Evolutionary conservation across 1,140 invertebrate species (phyloP).

Genomic region (Macrobrachium nipponense): DNA sequence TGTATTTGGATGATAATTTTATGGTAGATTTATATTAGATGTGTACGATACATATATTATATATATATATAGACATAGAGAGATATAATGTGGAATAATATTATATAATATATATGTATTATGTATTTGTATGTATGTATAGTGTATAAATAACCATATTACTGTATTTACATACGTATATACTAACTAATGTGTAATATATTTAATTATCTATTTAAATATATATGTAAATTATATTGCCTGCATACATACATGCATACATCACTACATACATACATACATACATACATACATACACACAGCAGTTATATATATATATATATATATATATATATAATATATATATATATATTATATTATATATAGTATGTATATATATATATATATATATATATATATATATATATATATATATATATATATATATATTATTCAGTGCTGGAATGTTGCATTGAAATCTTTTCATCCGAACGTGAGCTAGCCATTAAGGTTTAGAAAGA

Average conservation of each 20-base stretch:
- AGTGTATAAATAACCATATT: constrained; percentile 17
- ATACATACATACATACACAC: constrained; percentile 19
- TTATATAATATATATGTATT: constrained; percentile 11
- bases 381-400: constrained; percentile 32
- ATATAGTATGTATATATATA: constrained; percentile 16
- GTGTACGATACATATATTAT: too few species aligned
- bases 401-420: constrained; percentile 21
- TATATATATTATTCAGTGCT: neutral
- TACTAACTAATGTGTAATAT: neutral
- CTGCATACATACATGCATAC: constrained; percentile 1
- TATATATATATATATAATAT: constrained; percentile 15
- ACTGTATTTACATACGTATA: neutral
- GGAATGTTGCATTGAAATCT: neutral
- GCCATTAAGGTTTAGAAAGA: neutral
- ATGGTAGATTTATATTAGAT: too few species aligned
- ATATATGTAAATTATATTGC: constrained; percentile 9
- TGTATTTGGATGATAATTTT: too few species aligned
- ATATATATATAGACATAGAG: too few species aligned
- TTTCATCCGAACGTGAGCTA: neutral
- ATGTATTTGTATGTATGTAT: constrained; percentile 15
- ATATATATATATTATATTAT: constrained; percentile 37
- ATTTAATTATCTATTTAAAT: constrained; percentile 14
- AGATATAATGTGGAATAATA: too few species aligned
- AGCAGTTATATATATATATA: neutral
- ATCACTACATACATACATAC: constrained; percentile 13